These are phyloP conservation scores for Aphaenogaster floridana DNA, from an alignment of 1,140 invertebrate genomes.

Conservation along the genomic window DNA sequence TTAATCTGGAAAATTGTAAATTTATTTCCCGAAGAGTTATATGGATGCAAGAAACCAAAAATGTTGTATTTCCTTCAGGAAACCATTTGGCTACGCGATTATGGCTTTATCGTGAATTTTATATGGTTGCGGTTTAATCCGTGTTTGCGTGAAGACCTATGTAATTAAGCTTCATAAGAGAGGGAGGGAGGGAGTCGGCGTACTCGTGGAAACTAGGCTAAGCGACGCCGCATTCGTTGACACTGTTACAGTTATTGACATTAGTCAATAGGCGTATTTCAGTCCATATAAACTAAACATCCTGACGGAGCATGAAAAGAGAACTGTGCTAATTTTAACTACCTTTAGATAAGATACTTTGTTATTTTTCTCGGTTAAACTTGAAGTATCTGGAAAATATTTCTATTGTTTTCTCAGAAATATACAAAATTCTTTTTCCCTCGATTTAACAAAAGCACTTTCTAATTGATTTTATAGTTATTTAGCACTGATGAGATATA, in stretches of 20 bases:
- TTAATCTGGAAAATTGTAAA: background rate
- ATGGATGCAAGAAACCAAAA: background rate
- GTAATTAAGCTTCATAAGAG: constrained; percentile 58
- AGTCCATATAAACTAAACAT: constrained; percentile 5
- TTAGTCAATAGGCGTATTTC: constrained; percentile 20
- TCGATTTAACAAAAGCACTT: background rate
- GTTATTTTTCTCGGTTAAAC: background rate
- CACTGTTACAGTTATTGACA: constrained; percentile 40
- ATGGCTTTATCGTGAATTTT: constrained; percentile 36
- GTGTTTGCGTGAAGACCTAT: constrained; percentile 56
- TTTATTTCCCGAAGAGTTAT: background rate
- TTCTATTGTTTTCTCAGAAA: background rate
- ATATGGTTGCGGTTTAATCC: constrained; percentile 68
- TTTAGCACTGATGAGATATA: background rate
- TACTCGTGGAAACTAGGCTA: constrained; percentile 42
- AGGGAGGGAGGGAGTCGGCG: background rate
- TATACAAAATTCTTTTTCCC: background rate
- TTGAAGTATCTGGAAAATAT: background rate
- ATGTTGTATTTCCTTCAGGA: background rate
- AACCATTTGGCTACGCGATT: constrained; percentile 1
- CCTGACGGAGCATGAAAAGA: background rate
- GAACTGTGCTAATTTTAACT: background rate
- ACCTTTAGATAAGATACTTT: background rate
- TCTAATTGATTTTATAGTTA: background rate
- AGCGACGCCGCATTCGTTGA: constrained; percentile 11